Conservation (phyloP, 2,888 invertebrate genomes). For the Nowickia ferox region DNA sequence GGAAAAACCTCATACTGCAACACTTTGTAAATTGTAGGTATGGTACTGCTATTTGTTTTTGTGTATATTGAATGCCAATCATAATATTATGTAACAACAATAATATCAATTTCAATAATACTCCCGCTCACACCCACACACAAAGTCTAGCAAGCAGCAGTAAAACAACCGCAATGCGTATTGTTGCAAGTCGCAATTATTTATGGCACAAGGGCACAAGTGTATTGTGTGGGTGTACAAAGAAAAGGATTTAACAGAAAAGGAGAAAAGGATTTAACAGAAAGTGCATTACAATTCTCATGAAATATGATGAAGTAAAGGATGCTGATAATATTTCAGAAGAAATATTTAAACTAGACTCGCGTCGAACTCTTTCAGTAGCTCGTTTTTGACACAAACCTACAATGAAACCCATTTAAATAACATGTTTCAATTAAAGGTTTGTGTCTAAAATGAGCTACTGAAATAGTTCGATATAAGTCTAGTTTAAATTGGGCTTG, state of each 20-base stretch:
- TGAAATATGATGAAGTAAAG: too few species aligned
- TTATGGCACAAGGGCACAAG: not conserved
- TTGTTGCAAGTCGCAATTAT: constrained; percentile 38
- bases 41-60: not conserved
- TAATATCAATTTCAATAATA: constrained; percentile 43
- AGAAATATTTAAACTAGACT: too few species aligned
- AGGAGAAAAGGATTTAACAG: not conserved
- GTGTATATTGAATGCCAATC: constrained; percentile 27
- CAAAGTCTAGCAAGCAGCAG: not conserved
- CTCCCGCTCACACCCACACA: not conserved
- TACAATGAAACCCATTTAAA: too few species aligned
- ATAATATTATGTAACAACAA: constrained; percentile 36
- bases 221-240: not conserved
- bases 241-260: not conserved
- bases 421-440: too few species aligned
- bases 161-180: constrained; percentile 60
- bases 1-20: not conserved
- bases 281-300: too few species aligned
- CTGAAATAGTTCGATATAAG: too few species aligned
- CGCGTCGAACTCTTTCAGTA: too few species aligned
- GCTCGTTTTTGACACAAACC: too few species aligned
- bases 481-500: too few species aligned
- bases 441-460: too few species aligned
- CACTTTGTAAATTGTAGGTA: not conserved
- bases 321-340: too few species aligned